A percentile compares a stretch with the other conserved stretches of the same genome.
Conservation (phyloP, 23 tunicate species). For the Aplidium turbinatum region DNA sequence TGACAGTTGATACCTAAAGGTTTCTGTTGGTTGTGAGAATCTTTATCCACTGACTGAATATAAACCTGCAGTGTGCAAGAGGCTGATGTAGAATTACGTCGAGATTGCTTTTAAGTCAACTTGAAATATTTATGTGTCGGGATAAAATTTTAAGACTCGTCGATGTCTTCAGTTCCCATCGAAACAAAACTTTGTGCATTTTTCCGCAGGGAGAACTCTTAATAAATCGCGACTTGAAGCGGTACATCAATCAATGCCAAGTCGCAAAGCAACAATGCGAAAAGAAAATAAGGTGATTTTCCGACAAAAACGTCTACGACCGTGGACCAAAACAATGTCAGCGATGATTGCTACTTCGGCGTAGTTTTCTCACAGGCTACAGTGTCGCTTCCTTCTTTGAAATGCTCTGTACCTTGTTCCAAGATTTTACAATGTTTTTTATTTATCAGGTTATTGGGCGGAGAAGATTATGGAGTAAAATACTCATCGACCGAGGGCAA, state of each 20-base stretch:
- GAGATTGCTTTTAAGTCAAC: too few species aligned
- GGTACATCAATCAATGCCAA: constrained; percentile 89
- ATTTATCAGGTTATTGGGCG: constrained; percentile 43
- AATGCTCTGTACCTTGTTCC: neutral
- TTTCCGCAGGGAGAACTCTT: constrained; percentile 71
- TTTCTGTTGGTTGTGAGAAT: too few species aligned
- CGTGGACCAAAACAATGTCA: too few species aligned
- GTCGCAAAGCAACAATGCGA: constrained; percentile 94
- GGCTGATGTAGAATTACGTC: too few species aligned
- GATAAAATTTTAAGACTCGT: too few species aligned
- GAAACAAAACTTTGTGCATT: neutral
- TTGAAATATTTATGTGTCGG: too few species aligned
- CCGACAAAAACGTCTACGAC: too few species aligned
- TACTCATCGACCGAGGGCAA: constrained; percentile 25
- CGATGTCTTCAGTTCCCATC: neutral
- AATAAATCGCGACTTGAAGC: constrained; percentile 66
- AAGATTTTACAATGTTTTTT: neutral
- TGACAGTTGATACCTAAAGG: too few species aligned
- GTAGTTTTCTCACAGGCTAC: too few species aligned
- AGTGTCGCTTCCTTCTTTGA: neutral
- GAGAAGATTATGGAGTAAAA: constrained; percentile 58
- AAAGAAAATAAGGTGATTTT: constrained; percentile 78
- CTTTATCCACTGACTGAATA: too few species aligned
- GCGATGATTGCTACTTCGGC: too few species aligned
- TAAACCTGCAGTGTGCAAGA: too few species aligned